Conservation (phyloP, 2,888 invertebrate genomes). For the Spodoptera littoralis region DNA sequence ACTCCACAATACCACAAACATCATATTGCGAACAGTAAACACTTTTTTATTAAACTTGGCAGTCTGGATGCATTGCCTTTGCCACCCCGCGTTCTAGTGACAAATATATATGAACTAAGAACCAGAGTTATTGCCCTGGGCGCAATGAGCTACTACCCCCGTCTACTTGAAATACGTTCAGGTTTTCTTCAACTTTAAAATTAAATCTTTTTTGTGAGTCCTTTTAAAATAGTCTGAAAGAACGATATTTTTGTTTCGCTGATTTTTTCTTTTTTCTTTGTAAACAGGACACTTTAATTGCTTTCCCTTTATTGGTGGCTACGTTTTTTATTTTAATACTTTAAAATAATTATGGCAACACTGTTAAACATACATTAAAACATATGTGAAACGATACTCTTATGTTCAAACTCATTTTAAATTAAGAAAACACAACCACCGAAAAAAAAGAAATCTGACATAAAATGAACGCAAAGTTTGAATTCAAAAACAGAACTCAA, state of each 20-base stretch:
- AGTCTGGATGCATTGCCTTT: slow-evolving; percentile 21
- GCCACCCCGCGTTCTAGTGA: slow-evolving; percentile 33
- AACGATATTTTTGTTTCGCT: slow-evolving; percentile 10
- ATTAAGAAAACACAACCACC: no score
- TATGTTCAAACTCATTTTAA: no score
- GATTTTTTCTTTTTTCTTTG: background rate
- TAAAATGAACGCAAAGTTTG: background rate
- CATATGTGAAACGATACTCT: background rate
- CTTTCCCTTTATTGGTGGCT: background rate
- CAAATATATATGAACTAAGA: slow-evolving; percentile 43
- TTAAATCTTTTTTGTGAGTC: slow-evolving; percentile 40
- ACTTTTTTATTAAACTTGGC: slow-evolving; percentile 20
- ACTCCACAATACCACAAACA: background rate
- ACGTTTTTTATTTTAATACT: background rate
- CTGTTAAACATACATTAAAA: no score
- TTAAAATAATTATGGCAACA: background rate
- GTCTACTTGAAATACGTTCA: slow-evolving; percentile 49
- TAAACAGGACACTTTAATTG: slow-evolving; percentile 1
- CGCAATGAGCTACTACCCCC: slow-evolving; percentile 41
- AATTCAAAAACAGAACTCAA: slow-evolving; percentile 14
- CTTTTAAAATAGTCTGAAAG: slow-evolving; percentile 22
- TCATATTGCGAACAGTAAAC: slow-evolving; percentile 2
- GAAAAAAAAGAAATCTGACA: no score
- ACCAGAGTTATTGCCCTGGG: slow-evolving; percentile 28
- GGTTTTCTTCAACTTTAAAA: slow-evolving; percentile 47